Conservation (phyloP, 2,797 vertebrate species). For the Paedocypris micromegethes region DNA sequence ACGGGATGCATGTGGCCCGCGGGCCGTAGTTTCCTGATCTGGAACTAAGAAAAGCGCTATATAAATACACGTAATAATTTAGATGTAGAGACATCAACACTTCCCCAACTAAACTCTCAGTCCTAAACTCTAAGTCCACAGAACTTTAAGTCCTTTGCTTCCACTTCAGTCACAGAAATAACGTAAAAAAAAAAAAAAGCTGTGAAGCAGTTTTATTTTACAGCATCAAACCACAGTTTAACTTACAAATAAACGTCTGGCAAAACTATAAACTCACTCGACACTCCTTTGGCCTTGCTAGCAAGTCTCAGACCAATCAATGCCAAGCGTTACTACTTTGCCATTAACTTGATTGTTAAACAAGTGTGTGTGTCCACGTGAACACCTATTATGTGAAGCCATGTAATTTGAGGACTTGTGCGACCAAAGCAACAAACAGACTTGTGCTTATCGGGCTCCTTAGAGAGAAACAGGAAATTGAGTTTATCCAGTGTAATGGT, state of each 20-base stretch:
- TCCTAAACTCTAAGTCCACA: too few species aligned
- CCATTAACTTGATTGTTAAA: constrained; percentile 40
- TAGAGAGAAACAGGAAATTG: constrained; percentile 70
- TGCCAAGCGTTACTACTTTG: constrained; percentile 37
- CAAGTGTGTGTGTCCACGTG: constrained; percentile 40
- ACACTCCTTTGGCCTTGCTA: constrained; percentile 34
- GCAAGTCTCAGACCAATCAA: constrained; percentile 32
- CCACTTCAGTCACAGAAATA: too few species aligned
- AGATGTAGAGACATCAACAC: too few species aligned
- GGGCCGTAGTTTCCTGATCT: too few species aligned
- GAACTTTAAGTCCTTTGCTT: too few species aligned
- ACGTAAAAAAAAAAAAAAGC: too few species aligned
- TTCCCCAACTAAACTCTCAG: too few species aligned
- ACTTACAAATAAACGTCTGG: constrained; percentile 3
- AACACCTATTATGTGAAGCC: constrained; percentile 50
- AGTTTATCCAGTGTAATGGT: constrained; percentile 74
- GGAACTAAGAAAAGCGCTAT: too few species aligned
- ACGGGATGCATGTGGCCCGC: too few species aligned
- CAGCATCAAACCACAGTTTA: background rate
- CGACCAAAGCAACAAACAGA: constrained; percentile 49
- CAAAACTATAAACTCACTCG: constrained; percentile 22
- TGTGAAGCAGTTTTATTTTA: too few species aligned
- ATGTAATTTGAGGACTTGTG: constrained; percentile 53
- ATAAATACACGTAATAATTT: too few species aligned
- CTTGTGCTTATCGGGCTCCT: constrained; percentile 62